Base-by-base conservation (phyloP, 2,888 invertebrate genomes). In the Ptychoptera albimana region DNA sequence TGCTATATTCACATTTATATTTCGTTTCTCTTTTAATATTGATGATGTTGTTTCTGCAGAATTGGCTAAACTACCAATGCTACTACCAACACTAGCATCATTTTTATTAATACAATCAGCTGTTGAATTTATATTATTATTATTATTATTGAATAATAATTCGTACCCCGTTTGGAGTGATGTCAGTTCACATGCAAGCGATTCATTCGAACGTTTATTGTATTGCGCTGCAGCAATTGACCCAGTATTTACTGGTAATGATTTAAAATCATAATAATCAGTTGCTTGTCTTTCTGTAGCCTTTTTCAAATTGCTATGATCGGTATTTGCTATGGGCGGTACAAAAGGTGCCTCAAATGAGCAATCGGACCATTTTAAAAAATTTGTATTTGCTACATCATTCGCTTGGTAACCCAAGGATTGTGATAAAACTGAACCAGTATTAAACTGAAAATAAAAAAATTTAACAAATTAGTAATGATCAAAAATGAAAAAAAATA, bases 351-450 rank as follows among this genome's bases (percentile, higher is more conserved):
- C 49, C 32, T 52, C 51, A 30, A 49, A 51, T 41, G 49, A 47
- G 42, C 58, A 58, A 44, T 59, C 60, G 3, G 59, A 59, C 59
- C 59, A 60, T 49, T 60, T 57, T 15, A 57, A 53, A 36, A 51
- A 48, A 40, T 53, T 48, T 23, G 23, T 23, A 7, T 23, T 23
- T n/a, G 16, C 42, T 12, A 42, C 14, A n/a, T 32, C 3, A 8
- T 34, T 34, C 12, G 34, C 16, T 12, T 3, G 16, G 2, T 42
- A 23, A 11, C 35, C 42, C 15, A 14, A 34, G 8, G 13, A 12
- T 23, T 23, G 23, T 7, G 23, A 23, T 23, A 23, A 23, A 15
- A 34, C 23, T 34, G 31, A 14, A 7, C 32, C 10, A n/a, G 41
- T 41, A n/a, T 14, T 32, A 16, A 34, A n/a, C 12, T 36, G 8